Evolutionary conservation across 1,140 invertebrate species (phyloP).

Genomic region (Schmidtea mediterranea): DNA sequence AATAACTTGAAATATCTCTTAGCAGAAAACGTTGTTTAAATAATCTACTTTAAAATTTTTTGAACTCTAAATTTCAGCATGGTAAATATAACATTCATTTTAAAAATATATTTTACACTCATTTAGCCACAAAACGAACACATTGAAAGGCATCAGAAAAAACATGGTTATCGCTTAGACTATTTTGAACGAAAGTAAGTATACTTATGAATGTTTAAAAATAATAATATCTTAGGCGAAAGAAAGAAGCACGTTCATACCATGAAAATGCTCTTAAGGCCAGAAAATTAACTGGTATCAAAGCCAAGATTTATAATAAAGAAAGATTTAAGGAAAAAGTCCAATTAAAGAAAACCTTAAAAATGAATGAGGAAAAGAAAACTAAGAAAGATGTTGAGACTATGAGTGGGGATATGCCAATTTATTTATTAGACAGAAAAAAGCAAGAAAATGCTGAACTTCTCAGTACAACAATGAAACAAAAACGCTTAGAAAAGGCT

Average conservation of each 20-base stretch:
- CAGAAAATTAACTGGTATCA: constrained; percentile 64
- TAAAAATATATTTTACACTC: background rate
- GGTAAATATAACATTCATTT: too few relatives aligned
- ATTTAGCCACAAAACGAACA: constrained; percentile 88
- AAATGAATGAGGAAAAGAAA: constrained; percentile 32
- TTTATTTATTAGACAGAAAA: constrained; percentile 83
- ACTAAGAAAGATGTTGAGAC: constrained; percentile 47
- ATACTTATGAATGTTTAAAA: background rate
- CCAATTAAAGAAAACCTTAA: constrained; percentile 78
- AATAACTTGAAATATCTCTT: too few relatives aligned
- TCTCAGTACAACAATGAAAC: constrained; percentile 95
- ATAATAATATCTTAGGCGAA: constrained; percentile 36
- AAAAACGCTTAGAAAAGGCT: constrained; percentile 96
- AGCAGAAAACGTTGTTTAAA: too few relatives aligned
- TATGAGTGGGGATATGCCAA: constrained; percentile 60
- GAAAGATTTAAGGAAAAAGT: constrained; percentile 86
- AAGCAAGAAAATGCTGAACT: constrained; percentile 73
- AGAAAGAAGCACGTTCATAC: constrained; percentile 66
- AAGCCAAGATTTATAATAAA: constrained; percentile 90
- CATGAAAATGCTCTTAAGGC: constrained; percentile 67
- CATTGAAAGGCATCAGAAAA: constrained; percentile 82
- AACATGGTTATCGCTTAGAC: constrained; percentile 75
- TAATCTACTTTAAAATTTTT: too few relatives aligned
- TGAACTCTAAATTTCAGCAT: too few relatives aligned
- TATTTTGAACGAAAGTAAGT: constrained; percentile 62